These are phyloP conservation scores for Pangasius larnaudii DNA, from an alignment of 2,797 vertebrate genomes.

Conservation along the genomic window DNA sequence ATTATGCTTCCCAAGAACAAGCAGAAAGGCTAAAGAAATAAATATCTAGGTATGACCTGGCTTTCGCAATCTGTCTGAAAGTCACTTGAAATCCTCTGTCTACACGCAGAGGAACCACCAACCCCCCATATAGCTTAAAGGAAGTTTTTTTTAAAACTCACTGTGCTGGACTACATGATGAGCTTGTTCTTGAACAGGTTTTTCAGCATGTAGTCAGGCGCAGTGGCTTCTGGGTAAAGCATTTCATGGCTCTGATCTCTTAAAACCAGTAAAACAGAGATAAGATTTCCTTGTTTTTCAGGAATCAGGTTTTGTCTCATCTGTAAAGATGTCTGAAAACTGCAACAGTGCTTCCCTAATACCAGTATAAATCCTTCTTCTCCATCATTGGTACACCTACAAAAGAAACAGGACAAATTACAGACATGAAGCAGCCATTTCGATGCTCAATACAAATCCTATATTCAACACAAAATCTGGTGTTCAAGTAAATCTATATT, in stretches of 20 bases:
- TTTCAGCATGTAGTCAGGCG: conserved; percentile 54
- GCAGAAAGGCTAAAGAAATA: not conserved
- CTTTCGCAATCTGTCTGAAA: not conserved
- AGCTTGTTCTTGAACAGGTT: conserved; percentile 70
- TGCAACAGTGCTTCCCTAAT: conserved; percentile 56
- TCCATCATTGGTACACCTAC: conserved; percentile 61
- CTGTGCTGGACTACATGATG: conserved; percentile 26
- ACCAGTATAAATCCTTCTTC: conserved; percentile 84
- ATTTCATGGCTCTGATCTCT: conserved; percentile 59
- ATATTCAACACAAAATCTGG: not conserved
- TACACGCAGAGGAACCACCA: conserved; percentile 4
- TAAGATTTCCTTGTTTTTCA: conserved; percentile 32
- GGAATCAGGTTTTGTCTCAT: conserved; percentile 6
- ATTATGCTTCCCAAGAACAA: not conserved
- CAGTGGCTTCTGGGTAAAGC: conserved; percentile 53
- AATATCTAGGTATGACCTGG: not conserved
- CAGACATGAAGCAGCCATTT: not conserved
- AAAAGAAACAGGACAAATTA: conserved; percentile 29
- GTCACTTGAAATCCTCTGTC: conserved; percentile 27
- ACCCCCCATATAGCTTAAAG: conserved; percentile 38
- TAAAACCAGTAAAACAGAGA: conserved; percentile 29
- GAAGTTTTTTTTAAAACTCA: conserved; percentile 31
- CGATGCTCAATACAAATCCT: not conserved
- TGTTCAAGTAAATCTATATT: not conserved
- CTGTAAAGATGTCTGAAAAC: not conserved